These are phyloP conservation scores for Shinisaurus crocodilurus DNA, from an alignment of 2,113 vertebrate species.

Conservation along the genomic window DNA sequence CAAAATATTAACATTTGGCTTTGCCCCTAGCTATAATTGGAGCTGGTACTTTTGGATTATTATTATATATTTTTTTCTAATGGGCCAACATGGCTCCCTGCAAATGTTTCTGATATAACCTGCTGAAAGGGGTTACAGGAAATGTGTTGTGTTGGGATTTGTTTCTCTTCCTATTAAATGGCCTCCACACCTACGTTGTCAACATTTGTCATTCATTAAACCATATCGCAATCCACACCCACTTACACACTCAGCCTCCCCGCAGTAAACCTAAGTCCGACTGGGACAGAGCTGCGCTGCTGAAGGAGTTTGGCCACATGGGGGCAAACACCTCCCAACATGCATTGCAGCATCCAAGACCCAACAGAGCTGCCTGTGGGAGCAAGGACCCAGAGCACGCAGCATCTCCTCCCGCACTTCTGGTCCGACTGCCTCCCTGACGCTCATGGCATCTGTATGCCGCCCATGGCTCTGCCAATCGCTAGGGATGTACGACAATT, in stretches of 20 bases:
- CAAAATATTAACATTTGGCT: neutral
- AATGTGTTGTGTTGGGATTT: neutral
- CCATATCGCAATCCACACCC: neutral
- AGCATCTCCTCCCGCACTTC: neutral
- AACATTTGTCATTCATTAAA: neutral
- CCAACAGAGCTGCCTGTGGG: neutral
- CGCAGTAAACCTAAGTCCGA: no score
- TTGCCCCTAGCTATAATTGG: neutral
- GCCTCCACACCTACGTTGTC: neutral
- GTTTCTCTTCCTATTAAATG: neutral
- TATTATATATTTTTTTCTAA: no score
- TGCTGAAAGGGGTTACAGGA: neutral
- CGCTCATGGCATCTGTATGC: neutral
- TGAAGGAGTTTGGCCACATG: neutral
- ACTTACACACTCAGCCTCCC: no score
- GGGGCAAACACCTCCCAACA: neutral
- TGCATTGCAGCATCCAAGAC: neutral
- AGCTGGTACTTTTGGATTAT: neutral
- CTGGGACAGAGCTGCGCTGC: no score
- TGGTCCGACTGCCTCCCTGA: neutral
- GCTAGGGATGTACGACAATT: no score
- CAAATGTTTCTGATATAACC: neutral
- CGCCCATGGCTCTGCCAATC: neutral
- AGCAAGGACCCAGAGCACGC: neutral
- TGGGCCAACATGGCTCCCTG: neutral